Base-by-base conservation (phyloP, 2,888 invertebrate genomes). In the Laothoe populi region DNA sequence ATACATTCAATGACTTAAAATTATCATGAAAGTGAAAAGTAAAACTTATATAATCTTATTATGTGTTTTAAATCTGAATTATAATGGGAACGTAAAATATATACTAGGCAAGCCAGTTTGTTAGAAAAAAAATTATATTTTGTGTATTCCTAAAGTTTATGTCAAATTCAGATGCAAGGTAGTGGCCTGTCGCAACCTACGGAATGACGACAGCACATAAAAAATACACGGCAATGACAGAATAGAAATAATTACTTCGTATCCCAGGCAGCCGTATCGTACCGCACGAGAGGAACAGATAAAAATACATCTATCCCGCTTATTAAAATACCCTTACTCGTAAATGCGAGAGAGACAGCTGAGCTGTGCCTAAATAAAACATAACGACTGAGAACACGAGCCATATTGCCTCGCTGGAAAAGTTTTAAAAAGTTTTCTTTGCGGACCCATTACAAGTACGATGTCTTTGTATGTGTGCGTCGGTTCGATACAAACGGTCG, bases 341-440 rank as follows among this genome's bases (percentile, higher is more conserved):
- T 74, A 68, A 68, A 70, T 62, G 62, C 78, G 87, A 93, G 74
- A 71, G 84, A 81, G 91, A 91, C 75, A 74, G 82, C 75, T 78
- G 67, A 84, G 78, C 81, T 88, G 87, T 87, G 85, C 89, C 91
- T 90, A 91, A 92, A 93, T 93, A 92, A 92, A 92, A 90, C 88
- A 88, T 90, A 87, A 89, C 89, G 92, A 87, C 86, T 87, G 88
- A 89, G 91, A 92, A 92, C 91, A 90, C 91, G 92, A 91, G 92
- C 92, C 92, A 92, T 93, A 93, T 93, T 93, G 93, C 93, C 90
- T 92, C 90, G 90, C 86, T 90, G 91, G 88, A 90, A 93, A 93
- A 93, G 91, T 93, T 93, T 92, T 93, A 86, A 93, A 93, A 93
- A 93, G 89, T 93, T 93, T 93, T 92, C 92, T 93, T 93, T 92